Conservation (phyloP, 2,797 vertebrate species). For the Gallinago solitaria region DNA sequence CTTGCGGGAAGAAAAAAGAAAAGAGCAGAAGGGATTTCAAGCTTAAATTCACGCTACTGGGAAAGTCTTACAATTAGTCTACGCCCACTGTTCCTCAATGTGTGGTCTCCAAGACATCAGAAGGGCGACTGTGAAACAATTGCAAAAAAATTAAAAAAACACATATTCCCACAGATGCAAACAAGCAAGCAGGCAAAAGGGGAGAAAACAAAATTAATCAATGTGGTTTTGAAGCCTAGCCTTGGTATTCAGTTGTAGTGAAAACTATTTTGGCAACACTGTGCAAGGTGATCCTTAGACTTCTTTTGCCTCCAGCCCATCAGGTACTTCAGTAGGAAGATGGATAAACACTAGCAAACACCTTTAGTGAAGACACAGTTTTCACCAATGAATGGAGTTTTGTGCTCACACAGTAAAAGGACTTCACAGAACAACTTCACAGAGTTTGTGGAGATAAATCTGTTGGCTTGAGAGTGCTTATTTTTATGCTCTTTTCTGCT, state of each 20-base stretch:
- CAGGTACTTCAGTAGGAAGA: background rate
- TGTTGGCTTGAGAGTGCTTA: background rate
- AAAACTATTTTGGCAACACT: background rate
- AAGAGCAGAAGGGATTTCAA: background rate
- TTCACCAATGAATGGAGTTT: background rate
- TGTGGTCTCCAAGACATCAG: constrained; percentile 48
- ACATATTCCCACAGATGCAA: constrained; percentile 11
- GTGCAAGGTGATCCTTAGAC: background rate
- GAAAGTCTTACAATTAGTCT: background rate
- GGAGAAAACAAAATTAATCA: background rate
- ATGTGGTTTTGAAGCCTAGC: background rate
- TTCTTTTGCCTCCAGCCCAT: background rate
- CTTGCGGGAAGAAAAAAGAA: constrained; percentile 7
- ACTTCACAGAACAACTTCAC: background rate
- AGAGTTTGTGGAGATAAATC: background rate
- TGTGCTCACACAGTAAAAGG: background rate
- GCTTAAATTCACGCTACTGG: background rate
- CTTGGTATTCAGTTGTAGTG: background rate
- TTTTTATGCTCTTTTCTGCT: background rate
- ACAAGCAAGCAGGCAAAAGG: background rate
- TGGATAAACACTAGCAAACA: rapidly evolving
- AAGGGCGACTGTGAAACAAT: constrained; percentile 12
- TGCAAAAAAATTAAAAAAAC: background rate
- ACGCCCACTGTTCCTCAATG: constrained; percentile 9
- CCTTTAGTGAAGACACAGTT: background rate